A percentile compares a stretch with the other conserved stretches of the same genome.
These are phyloP conservation scores for Patagioenas fasciata DNA, from an alignment of 2,113 vertebrate genomes.

Conservation along the genomic window DNA sequence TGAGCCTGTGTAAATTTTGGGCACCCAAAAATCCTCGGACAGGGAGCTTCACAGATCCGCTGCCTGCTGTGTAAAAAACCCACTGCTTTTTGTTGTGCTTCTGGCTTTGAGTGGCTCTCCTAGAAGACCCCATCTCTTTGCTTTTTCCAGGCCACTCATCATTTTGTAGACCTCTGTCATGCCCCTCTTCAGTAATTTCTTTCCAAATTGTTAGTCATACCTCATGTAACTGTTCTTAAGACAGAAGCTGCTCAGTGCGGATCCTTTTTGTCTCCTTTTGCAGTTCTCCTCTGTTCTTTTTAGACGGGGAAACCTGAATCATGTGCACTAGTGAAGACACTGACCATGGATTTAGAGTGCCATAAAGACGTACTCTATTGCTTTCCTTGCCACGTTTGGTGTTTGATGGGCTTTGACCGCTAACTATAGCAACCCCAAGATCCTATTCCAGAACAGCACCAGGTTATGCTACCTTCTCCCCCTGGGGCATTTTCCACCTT, in stretches of 20 bases:
- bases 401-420: not conserved
- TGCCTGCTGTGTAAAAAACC: not conserved
- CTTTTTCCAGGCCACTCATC: not conserved
- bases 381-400: not conserved
- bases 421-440: not conserved
- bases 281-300: not conserved
- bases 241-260: not conserved
- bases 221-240: not conserved
- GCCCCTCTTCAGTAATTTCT: not conserved
- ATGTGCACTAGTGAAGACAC: rapidly evolving
- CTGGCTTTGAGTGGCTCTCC: not conserved
- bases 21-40: not conserved
- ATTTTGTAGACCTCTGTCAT: not conserved
- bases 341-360: not conserved
- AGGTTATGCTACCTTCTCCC: not conserved
- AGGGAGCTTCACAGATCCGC: not conserved
- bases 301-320: not conserved
- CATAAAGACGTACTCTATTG: not conserved
- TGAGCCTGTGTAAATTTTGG: not conserved
- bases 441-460: not conserved
- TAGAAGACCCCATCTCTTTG: not conserved
- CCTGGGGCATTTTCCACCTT: not conserved
- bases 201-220: too few species aligned
- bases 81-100: rapidly evolving
- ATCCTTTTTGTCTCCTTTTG: not conserved